Evolutionary conservation across 2,113 vertebrate species (phyloP), one percentile per base, ranked within the genome.

Genomic region (Mus spicilegus): DNA sequence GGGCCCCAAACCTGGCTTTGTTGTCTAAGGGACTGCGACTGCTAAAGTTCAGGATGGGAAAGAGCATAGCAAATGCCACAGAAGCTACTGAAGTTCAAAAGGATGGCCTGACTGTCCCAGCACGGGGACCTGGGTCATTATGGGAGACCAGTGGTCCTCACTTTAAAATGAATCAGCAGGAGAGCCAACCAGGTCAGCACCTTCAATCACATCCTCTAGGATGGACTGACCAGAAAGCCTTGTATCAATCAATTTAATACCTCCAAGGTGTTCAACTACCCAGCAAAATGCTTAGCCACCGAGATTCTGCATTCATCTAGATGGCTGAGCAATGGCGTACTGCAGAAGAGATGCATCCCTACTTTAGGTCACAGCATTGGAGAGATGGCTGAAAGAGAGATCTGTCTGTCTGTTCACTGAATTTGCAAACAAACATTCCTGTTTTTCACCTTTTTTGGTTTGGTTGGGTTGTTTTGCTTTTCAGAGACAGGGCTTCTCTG

Each of bases 221-320:
- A 58, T 26, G 76, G 96, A 92, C 70, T 91, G n/a, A 7, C 42
- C 1, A 86, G 30, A 82, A 58, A 33, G 80, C 76, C 58, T 77
- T 7, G 19, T 0, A 56, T 91, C 2, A 61, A 42, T 28, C 58
- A 92, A 89, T 82, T 94, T 61, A 5, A 65, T 81, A 58, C 91
- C 92, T 63, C 80, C 96, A 61, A 90, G 93, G 93, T 95, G 91
- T 87, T 87, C 69, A 89, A 94, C 92, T 93, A 95, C 73, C 84
- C 90, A 82, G 81, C 80, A 96, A 78, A 51, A 61, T 36, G 11
- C 61, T 13, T 1, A 58, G 9, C 70, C 2, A 87, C 87, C 90
- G 95, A 98, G 88, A 76, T 67, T 46, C 28, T 19, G 22, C 28
- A 20, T 13, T 6, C 75, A 89, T 95, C 92, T 77, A 46, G 96